A percentile compares a stretch with the other conserved stretches of the same genome.
Conservation (phyloP, 64 coral and sea anemone species). For the Platygyra sinensis region DNA sequence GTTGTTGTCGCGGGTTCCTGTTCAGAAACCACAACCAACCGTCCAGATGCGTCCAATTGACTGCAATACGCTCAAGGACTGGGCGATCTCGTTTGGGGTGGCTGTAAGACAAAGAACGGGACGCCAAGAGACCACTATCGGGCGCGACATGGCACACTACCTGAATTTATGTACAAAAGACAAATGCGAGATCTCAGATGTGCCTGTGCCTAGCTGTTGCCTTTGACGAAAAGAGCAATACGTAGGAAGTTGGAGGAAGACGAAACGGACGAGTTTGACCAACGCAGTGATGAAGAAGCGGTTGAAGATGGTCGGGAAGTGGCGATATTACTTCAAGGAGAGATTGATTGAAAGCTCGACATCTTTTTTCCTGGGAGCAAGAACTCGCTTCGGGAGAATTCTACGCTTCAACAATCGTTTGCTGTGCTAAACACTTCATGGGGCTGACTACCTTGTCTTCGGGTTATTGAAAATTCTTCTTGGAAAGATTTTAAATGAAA, state of each 20-base stretch:
- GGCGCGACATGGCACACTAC: slow-evolving; percentile 46
- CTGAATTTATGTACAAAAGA: slow-evolving; percentile 57
- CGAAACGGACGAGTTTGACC: neutral
- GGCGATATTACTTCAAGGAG: neutral
- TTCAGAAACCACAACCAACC: too few species aligned
- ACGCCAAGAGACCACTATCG: slow-evolving; percentile 40
- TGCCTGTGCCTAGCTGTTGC: neutral
- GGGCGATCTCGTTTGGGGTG: too few species aligned
- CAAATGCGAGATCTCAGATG: neutral
- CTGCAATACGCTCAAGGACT: too few species aligned
- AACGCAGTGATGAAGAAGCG: slow-evolving; percentile 9
- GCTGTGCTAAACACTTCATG: neutral
- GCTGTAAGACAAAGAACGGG: too few species aligned
- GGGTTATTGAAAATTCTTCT: too few species aligned
- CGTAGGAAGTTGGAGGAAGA: neutral
- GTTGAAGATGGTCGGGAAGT: neutral
- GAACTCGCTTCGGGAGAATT: slow-evolving; percentile 7
- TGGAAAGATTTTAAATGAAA: too few species aligned
- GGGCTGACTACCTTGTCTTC: too few species aligned
- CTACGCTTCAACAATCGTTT: slow-evolving; percentile 40
- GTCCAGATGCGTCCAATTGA: too few species aligned
- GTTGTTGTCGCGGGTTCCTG: too few species aligned
- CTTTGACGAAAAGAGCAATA: neutral
- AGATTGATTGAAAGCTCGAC: slow-evolving; percentile 16
- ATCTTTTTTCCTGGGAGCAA: slow-evolving; percentile 24